These are phyloP conservation scores for Neotoxoptera formosana DNA, from an alignment of 1,140 invertebrate genomes.

Conservation along the genomic window DNA sequence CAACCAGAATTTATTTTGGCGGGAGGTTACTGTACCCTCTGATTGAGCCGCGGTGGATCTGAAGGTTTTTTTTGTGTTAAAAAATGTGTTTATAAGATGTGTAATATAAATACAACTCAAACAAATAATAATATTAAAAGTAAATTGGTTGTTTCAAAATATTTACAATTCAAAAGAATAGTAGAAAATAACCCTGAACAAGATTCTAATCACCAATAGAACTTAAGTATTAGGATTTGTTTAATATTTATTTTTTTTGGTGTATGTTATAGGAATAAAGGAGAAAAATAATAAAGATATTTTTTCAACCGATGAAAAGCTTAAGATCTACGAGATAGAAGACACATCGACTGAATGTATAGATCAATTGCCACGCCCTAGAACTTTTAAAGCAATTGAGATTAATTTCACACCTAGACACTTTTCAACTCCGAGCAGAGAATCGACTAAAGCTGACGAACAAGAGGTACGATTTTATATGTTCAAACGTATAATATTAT, in stretches of 20 bases:
- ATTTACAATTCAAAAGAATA: background rate
- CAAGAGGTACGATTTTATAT: constrained; percentile 68
- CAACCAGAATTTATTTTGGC: background rate
- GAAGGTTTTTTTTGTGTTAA: background rate
- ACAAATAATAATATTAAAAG: background rate
- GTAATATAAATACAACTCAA: background rate
- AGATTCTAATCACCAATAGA: background rate
- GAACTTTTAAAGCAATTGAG: constrained; percentile 69
- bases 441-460: constrained; percentile 77
- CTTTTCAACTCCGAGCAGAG: constrained; percentile 83
- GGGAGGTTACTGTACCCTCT: background rate
- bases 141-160: background rate
- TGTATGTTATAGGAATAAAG: constrained; percentile 60
- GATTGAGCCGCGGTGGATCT: background rate
- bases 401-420: constrained; percentile 78
- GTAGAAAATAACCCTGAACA: background rate
- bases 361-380: constrained; percentile 67
- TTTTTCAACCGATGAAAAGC: constrained; percentile 46
- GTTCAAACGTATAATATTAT: background rate
- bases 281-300: constrained; percentile 63
- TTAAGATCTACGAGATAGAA: constrained; percentile 59
- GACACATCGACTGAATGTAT: constrained; percentile 44
- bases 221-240: background rate
- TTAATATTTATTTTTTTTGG: background rate
- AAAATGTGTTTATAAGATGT: background rate